Percentiles rank a stretch among this genome's conserved stretches.
Evolutionary conservation across 2,888 invertebrate species (phyloP).

Genomic region (Branchipolynoe longqiensis): DNA sequence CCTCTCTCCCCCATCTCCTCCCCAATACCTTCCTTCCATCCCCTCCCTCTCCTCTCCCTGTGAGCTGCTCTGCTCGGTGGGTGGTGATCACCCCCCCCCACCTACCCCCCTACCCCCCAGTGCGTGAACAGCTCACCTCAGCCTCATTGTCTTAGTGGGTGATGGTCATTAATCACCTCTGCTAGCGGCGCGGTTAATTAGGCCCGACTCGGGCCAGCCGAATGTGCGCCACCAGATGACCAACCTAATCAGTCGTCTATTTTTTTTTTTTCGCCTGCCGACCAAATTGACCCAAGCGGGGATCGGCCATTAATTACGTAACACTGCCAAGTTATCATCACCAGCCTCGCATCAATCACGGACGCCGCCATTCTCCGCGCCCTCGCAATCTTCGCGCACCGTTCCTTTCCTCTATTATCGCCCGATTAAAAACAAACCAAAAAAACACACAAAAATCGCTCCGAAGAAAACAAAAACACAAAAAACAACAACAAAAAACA

Average conservation of each 20-base stretch:
- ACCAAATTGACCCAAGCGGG: constrained; percentile 55
- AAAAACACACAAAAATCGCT: too few relatives aligned
- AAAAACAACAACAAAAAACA: too few relatives aligned
- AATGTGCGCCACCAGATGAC: constrained; percentile 51
- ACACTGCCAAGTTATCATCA: constrained; percentile 55
- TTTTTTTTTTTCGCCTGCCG: constrained; percentile 49
- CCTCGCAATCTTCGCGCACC: neutral
- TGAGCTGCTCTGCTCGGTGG: too few relatives aligned
- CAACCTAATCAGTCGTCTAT: constrained; percentile 57
- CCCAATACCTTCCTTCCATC: too few relatives aligned
- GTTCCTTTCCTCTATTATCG: constrained; percentile 27
- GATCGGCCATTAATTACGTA: constrained; percentile 54
- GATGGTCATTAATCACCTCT: constrained; percentile 58
- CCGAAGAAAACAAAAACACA: too few relatives aligned
- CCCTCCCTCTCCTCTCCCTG: too few relatives aligned
- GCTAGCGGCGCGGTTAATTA: constrained; percentile 51
- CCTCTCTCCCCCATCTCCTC: too few relatives aligned
- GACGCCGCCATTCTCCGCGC: constrained; percentile 1
- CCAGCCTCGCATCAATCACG: constrained; percentile 18
- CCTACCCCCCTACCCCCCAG: too few relatives aligned
- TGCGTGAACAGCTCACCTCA: constrained; percentile 18
- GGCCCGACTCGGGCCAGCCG: neutral
- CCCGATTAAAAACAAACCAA: constrained; percentile 24
- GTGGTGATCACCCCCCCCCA: too few relatives aligned
- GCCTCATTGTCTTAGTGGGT: constrained; percentile 58